Percentiles rank a stretch among this genome's conserved stretches.
Evolutionary conservation across 2,797 vertebrate genomes (phyloP).

Genomic region (Rallus crepitans): DNA sequence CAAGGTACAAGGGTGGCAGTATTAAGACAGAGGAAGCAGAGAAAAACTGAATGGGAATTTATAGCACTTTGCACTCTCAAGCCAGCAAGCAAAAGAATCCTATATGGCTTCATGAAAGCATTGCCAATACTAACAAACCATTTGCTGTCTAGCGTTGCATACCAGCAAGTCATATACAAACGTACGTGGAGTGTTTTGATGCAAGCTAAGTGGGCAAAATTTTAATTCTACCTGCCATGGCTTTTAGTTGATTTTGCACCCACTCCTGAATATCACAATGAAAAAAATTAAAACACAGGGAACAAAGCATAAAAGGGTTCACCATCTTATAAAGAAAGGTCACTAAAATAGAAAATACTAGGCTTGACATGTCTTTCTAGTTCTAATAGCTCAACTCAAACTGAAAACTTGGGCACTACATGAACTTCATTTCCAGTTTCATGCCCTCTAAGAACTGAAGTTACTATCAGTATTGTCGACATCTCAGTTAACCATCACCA

Average conservation of each 20-base stretch:
- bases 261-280: neutral
- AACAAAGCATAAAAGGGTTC: neutral
- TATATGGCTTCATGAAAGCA: neutral
- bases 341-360: neutral
- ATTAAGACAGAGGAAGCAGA: neutral
- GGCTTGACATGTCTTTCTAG: neutral
- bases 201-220: neutral
- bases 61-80: neutral
- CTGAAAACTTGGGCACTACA: neutral
- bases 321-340: neutral
- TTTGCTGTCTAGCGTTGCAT: neutral
- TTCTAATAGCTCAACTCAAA: neutral
- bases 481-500: neutral
- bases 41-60: neutral
- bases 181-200: neutral
- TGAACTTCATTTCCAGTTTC: neutral
- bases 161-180: neutral
- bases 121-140: neutral
- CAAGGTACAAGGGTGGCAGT: neutral
- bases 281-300: neutral
- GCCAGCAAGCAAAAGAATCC: neutral
- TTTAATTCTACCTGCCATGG: neutral
- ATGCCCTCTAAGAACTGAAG: neutral
- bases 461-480: neutral
- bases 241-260: neutral